phyloP scores from a whole-genome alignment of 2,797 vertebrate species.

The Rhinophrynus dorsalis region DNA sequence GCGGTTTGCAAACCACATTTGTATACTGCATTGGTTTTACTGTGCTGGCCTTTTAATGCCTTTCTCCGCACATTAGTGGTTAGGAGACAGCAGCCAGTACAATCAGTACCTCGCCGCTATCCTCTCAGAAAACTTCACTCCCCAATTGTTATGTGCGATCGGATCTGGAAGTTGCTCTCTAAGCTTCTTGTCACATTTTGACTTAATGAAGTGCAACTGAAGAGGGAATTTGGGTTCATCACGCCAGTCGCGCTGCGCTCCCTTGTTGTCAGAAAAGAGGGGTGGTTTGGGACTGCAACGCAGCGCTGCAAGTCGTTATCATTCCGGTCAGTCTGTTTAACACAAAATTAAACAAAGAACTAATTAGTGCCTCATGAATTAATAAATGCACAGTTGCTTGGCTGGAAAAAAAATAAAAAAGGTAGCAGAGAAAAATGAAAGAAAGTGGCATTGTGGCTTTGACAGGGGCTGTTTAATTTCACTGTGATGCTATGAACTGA shows the following conservation, averaged over 20 bases:
- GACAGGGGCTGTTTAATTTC: conserved; percentile 18
- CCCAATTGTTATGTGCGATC: conserved; percentile 98
- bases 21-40: too few species aligned
- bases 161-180: conserved; percentile 99
- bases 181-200: conserved; percentile 99
- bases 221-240: conserved; percentile 99
- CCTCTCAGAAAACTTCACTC: conserved; percentile 88
- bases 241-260: conserved; percentile 95
- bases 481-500: conserved; percentile 5
- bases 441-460: conserved; percentile 70
- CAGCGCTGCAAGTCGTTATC: conserved; percentile 98
- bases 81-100: conserved; percentile 53
- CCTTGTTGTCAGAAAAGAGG: conserved; percentile 99
- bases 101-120: conserved; percentile 55
- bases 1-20: too few species aligned
- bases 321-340: conserved; percentile 99
- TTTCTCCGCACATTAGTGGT: conserved; percentile 33
- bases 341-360: conserved; percentile 99
- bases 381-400: conserved; percentile 99
- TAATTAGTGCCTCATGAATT: conserved; percentile 99
- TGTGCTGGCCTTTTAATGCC: not conserved
- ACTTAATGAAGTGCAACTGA: conserved; percentile 99
- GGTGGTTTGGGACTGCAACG: conserved; percentile 96
- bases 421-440: conserved; percentile 97
- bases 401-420: conserved; percentile 84